Evolutionary conservation across 2,113 vertebrate genomes (phyloP).

Genomic region (Donacobius atricapilla): DNA sequence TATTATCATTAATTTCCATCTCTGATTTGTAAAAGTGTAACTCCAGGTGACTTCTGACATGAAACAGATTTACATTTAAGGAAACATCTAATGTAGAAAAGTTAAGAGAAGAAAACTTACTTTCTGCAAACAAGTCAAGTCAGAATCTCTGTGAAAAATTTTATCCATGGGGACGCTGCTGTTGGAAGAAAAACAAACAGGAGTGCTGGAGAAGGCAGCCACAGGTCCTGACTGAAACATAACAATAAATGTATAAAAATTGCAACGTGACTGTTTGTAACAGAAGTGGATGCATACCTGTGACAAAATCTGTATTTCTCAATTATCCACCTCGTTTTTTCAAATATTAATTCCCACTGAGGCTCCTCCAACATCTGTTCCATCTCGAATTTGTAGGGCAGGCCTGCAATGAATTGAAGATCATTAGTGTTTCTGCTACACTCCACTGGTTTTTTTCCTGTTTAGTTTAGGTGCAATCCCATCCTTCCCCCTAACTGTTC

Average conservation of each 20-base stretch:
- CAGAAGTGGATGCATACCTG: slow-evolving; percentile 71
- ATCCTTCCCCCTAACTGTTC: not conserved
- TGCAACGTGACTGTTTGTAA: not conserved
- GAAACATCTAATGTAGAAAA: not conserved
- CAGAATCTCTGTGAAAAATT: slow-evolving; percentile 87
- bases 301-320: slow-evolving; percentile 85
- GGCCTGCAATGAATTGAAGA: slow-evolving; percentile 70
- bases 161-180: slow-evolving; percentile 91
- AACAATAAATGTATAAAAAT: not conserved
- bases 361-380: slow-evolving; percentile 84
- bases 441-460: not conserved
- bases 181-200: slow-evolving; percentile 44
- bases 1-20: not conserved
- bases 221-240: not conserved
- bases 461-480: not conserved
- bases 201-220: not conserved
- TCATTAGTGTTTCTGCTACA: not conserved
- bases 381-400: slow-evolving; percentile 94
- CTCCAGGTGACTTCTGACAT: not conserved
- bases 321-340: slow-evolving; percentile 93
- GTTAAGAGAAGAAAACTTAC: slow-evolving; percentile 66
- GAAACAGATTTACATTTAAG: not conserved
- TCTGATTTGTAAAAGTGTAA: not conserved
- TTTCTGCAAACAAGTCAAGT: slow-evolving; percentile 94
- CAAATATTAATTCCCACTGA: slow-evolving; percentile 86